A percentile compares a stretch with the other conserved stretches of the same genome.
phyloP scores from a whole-genome alignment of 2,113 vertebrate species.

The Axis porcinus region DNA sequence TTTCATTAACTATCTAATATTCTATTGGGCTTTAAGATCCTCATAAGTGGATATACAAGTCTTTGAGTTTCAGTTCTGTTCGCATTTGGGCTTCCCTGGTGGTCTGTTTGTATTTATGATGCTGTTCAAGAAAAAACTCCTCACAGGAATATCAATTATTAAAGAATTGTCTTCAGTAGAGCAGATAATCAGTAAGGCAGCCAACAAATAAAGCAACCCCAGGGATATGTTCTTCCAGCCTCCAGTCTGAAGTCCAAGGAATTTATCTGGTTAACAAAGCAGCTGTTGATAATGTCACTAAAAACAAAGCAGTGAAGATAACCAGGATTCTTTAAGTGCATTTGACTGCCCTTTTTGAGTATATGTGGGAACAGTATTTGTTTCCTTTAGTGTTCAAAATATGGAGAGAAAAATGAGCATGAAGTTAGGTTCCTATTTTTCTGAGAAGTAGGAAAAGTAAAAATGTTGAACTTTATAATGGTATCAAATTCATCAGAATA shows the following conservation, averaged over 20 bases:
- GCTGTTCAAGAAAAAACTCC: slow-evolving; percentile 8
- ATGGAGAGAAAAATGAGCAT: background rate
- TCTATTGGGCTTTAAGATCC: slow-evolving; percentile 13
- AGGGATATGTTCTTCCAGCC: background rate
- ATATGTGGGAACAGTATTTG: background rate
- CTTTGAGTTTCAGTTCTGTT: slow-evolving; percentile 34
- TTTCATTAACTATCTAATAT: slow-evolving; percentile 60
- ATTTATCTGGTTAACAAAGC: slow-evolving; percentile 15
- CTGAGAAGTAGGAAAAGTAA: background rate
- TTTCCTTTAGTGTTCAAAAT: background rate
- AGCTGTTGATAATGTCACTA: slow-evolving; percentile 31
- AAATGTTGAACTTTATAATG: background rate
- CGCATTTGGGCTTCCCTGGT: background rate
- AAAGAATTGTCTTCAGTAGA: slow-evolving; percentile 27
- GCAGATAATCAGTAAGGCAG: slow-evolving; percentile 39
- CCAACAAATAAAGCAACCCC: slow-evolving; percentile 22
- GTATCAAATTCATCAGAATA: background rate
- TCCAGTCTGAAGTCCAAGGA: slow-evolving; percentile 12
- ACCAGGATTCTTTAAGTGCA: background rate
- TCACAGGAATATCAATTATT: slow-evolving; percentile 64
- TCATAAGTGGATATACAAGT: background rate
- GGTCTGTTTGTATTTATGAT: slow-evolving; percentile 45
- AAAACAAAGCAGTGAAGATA: slow-evolving; percentile 5
- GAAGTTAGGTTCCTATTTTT: background rate
- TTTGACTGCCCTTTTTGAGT: background rate